Base-by-base conservation (phyloP, 2,888 invertebrate genomes). In the Andrena fulva region DNA sequence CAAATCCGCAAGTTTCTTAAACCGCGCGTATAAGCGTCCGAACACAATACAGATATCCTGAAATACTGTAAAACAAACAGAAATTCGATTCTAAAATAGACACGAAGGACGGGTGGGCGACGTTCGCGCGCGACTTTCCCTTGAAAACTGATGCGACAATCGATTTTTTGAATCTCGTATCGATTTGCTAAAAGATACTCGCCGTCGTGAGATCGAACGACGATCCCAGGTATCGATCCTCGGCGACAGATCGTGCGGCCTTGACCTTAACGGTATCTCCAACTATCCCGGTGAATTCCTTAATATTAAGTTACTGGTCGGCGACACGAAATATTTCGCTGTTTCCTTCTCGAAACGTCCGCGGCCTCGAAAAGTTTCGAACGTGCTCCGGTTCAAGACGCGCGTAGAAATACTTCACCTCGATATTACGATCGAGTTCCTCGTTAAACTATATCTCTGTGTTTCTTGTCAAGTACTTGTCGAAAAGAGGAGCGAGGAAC, bases 221-320 rank as follows among this genome's bases (percentile, higher is more conserved):
- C 12, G 35, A 35, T 68, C 56, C 56, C 63, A 75, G 48, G 6
- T 74, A 70, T 81, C 81, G 77, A 82, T 59, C 27, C 7, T 7
- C 3, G 7, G n/a, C 42, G 8, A 12, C 10, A 33, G 50, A 69
- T 67, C 52, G 62, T 67, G 74, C n/a, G 67, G 10, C 63, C 77
- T 74, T 77, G 70, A 82, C 56, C 67, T 70, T 62, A 77, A 10
- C 50, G 12, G 24, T 6, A 2, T 29, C 33, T 10, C 12, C 20
- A 54, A 27, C 3, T 75, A 80, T 56, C 27, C 29, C 31, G 29
- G 33, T n/a, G 12, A 8, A 24, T 60, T 50, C 2, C 3, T 67
- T 42, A 27, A 29, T 48, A 20, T 69, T 33, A 50, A 73, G 74
- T 63, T 56, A n/a, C 50, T n/a, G 70, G 67, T 77, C 73, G 50